These are phyloP conservation scores for Craniophora ligustri DNA, from an alignment of 2,888 invertebrate species.

Conservation along the genomic window DNA sequence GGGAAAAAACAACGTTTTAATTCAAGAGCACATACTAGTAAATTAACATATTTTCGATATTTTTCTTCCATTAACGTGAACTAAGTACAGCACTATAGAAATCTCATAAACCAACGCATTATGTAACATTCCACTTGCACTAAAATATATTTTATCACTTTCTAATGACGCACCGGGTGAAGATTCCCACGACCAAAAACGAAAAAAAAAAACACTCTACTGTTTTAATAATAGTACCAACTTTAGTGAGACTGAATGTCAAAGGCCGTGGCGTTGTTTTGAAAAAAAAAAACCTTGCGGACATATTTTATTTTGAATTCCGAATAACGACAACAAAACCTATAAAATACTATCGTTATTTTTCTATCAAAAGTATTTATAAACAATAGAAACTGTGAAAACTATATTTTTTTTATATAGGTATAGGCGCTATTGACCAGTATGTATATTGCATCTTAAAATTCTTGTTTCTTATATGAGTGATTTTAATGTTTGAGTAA, in stretches of 20 bases:
- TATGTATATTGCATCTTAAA: no score
- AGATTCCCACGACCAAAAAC: slow-evolving; percentile 57
- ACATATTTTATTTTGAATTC: no score
- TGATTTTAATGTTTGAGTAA: no score
- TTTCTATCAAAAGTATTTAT: no score
- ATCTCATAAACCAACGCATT: slow-evolving; percentile 45
- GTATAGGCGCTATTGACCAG: no score
- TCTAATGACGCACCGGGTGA: slow-evolving; percentile 57
- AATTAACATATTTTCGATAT: slow-evolving; percentile 1
- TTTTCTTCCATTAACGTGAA: slow-evolving; percentile 13
- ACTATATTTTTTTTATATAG: no score
- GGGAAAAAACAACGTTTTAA: no score
- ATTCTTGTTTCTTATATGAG: no score
- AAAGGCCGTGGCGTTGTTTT: neutral
- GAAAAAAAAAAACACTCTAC: slow-evolving; percentile 43
- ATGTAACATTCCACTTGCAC: slow-evolving; percentile 44
- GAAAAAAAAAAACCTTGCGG: neutral
- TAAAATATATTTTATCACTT: slow-evolving; percentile 63
- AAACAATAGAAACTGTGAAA: no score
- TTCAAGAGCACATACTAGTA: no score
- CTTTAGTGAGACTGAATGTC: slow-evolving; percentile 8
- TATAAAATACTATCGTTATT: no score
- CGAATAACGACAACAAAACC: no score
- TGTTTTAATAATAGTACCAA: slow-evolving; percentile 39
- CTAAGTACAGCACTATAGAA: slow-evolving; percentile 44